Conservation (phyloP, 2,113 vertebrate species). For the Dolichallabes microphthalmus region DNA sequence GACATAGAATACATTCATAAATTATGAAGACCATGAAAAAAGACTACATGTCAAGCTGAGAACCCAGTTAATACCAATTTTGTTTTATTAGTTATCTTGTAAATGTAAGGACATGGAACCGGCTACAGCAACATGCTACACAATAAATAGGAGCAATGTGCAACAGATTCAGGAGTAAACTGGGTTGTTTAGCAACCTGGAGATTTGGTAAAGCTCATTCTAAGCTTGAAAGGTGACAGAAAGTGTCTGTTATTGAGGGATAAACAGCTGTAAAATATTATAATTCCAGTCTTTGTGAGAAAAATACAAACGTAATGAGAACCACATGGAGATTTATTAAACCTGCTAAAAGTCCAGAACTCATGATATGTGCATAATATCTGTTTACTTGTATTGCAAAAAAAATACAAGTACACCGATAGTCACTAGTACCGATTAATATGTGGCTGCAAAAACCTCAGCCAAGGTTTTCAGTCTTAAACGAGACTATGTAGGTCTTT, state of each 20-base stretch:
- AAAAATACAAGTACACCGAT: not conserved
- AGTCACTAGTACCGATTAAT: conserved; percentile 28
- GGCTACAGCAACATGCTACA: conserved; percentile 59
- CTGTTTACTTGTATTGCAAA: conserved; percentile 18
- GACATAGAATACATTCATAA: not conserved
- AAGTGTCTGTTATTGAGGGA: not conserved
- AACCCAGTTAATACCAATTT: conserved; percentile 34
- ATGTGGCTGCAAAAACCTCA: not conserved
- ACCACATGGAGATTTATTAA: not conserved
- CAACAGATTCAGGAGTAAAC: not conserved
- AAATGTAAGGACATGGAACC: conserved; percentile 58
- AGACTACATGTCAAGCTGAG: not conserved
- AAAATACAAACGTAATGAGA: conserved; percentile 22
- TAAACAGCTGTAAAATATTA: conserved; percentile 5
- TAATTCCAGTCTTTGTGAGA: conserved; percentile 48
- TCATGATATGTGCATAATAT: conserved; percentile 16
- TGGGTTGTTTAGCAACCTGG: not conserved
- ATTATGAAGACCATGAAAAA: not conserved
- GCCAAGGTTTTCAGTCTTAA: conserved; percentile 8
- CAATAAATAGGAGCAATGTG: conserved; percentile 71
- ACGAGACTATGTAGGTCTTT: conserved; percentile 40
- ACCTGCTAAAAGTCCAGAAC: not conserved
- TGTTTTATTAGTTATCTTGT: conserved; percentile 68
- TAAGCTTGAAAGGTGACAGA: not conserved
- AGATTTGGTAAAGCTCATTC: conserved; percentile 18